Base-by-base conservation (phyloP, 2,113 vertebrate genomes). In the Guaruba guarouba region DNA sequence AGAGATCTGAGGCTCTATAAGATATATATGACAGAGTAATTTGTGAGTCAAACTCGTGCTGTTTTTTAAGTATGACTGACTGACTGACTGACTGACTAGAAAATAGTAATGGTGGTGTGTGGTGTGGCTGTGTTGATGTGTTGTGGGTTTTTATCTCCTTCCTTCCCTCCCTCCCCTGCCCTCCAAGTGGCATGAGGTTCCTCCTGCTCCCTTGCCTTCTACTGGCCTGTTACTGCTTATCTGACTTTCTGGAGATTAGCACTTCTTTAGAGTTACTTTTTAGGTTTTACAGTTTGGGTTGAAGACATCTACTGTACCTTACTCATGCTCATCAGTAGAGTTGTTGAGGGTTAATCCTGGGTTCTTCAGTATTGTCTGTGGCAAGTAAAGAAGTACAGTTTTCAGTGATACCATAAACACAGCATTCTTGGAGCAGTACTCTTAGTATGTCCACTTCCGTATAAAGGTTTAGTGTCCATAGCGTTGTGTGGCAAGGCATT, bases 121-220 rank as follows among this genome's bases (percentile, higher is more conserved):
- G 28, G 18, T 81, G 33, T 49, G 37, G 25, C 44, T 68, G 33
- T 74, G n/a, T 88, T 82, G 8, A 4, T 51, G 41, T 77, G 64
- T 20, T 59, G 39, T 61, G 54, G 61, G 7, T 0, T 59, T 57
- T 73, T 67, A 41, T 67, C 7, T 43, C 35, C 23, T 14, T 54
- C 35, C 23, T 12, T 54, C 4, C 22, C 24, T 24, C 29, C 43
- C 20, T 24, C 25, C 43, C 29, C 43, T 7, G 2, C 19, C 6
- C 27, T 11, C 8, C 9, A 23, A 4, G 19, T 4, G 14, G 5
- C 1, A 1, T 1, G 3, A 76, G 9, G 15, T 80, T 82, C 31
- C 4, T 88, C 12, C 43, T 81, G 11, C 33, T 82, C 19, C 18
- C 12, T 29, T 18, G 63, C 20, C 13, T 54, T 86, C 76, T 91